Evolutionary conservation across 2,797 vertebrate genomes (phyloP), one percentile per base, ranked within the genome.

Genomic region (Cryptoprocta ferox): DNA sequence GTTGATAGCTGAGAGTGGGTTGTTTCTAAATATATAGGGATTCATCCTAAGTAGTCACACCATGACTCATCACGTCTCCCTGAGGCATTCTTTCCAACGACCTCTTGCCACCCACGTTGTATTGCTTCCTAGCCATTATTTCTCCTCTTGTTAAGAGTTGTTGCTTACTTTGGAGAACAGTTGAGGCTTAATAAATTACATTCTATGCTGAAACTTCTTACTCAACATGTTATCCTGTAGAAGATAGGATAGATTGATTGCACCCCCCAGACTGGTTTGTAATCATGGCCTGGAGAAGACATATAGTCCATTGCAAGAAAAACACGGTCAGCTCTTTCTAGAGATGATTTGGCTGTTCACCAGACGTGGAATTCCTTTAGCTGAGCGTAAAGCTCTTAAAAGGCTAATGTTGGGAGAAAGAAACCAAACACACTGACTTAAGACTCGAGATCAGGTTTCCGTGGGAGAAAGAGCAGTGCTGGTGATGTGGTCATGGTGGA

Each of bases 21-120:
- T 89, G 12, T 94, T 48, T 97, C 45, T 97, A 97, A 97, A 87
- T 42, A 19, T 9, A 37, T 30, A 65, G 78, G 80, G 48, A 89
- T 86, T 95, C 76, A 30, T 45, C 37, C 37, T 53, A 10, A 89
- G n/a, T 39, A 12, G 42, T n/a, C 32, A 24, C 26, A 82, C 37
- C 6, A 16, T 61, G 88, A 91, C 65, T 80, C 50, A 65, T 24
- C 71, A 21, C 9, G 2, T 56, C 26, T 66, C 12, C 48, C 53
- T 0, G 0, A 96, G 87, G 56, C 87, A 63, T 61, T 88, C 84
- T 92, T 94, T 90, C 39, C 32, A 71, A 73, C 86, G 76, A 89
- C 71, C 45, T 32, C 66, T 86, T 92, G 66, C 85, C 80, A 71
- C 88, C 81, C 91, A 92, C 30, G 0, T 24, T 2, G 70, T 30